Evolutionary conservation across 2,888 invertebrate species (phyloP).

Genomic region (Amorpha juglandis): DNA sequence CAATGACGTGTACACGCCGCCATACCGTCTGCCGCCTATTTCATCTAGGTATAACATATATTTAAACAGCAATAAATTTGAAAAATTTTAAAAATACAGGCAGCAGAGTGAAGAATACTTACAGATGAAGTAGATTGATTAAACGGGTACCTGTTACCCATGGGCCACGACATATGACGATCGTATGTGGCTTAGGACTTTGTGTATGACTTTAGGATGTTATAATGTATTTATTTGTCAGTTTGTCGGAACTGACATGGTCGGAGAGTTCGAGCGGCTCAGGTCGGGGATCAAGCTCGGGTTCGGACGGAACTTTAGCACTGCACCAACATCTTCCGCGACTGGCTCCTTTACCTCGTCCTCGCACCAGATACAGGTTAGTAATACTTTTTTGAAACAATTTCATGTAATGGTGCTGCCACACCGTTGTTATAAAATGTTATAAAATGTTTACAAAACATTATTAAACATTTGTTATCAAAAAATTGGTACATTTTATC

Average conservation of each 20-base stretch:
- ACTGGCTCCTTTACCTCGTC: slow-evolving; percentile 65
- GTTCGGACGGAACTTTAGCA: slow-evolving; percentile 64
- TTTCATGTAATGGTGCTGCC: no score
- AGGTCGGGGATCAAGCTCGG: slow-evolving; percentile 78
- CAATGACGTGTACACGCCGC: slow-evolving; percentile 80
- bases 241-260: slow-evolving; percentile 76
- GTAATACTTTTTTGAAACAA: not conserved
- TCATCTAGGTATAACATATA: slow-evolving; percentile 77
- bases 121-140: no score
- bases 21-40: slow-evolving; percentile 86
- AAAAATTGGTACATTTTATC: no score
- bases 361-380: slow-evolving; percentile 72
- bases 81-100: no score
- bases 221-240: slow-evolving; percentile 35
- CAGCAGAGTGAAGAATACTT: no score
- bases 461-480: no score
- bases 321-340: slow-evolving; percentile 63
- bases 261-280: slow-evolving; percentile 80
- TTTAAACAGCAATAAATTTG: not conserved
- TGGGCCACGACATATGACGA: no score
- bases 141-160: no score
- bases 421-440: no score
- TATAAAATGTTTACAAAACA: no score
- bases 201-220: not conserved
- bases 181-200: no score